Conservation (phyloP, 2,888 invertebrate species). For the Augochlorella aurata region DNA sequence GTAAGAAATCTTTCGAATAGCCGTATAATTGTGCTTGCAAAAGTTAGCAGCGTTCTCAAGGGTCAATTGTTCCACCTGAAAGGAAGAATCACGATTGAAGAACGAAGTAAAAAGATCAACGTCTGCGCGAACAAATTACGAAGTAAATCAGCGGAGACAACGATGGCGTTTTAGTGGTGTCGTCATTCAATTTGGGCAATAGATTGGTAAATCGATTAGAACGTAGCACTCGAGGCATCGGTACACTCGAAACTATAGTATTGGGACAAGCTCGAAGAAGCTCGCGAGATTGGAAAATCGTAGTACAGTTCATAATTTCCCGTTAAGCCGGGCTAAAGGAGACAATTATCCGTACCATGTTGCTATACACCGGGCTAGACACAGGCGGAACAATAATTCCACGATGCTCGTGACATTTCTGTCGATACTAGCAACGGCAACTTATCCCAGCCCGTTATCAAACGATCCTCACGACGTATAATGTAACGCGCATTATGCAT, state of each 20-base stretch:
- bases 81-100: no score
- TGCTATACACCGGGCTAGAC: conserved; percentile 1
- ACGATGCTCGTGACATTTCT: conserved; percentile 43
- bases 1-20: no score
- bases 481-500: conserved; percentile 40
- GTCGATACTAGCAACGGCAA: conserved; percentile 46
- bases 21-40: no score
- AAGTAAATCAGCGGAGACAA: no score
- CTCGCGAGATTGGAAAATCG: neutral
- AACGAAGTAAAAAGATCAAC: no score
- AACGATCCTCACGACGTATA: conserved; percentile 29
- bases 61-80: no score
- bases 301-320: neutral
- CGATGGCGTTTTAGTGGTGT: no score
- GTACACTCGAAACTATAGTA: neutral
- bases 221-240: neutral
- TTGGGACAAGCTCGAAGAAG: neutral
- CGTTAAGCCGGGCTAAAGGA: conserved; percentile 4
- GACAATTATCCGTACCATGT: conserved; percentile 18
- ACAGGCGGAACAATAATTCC: conserved; percentile 44
- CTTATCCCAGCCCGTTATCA: conserved; percentile 44
- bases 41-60: no score
- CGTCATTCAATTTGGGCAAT: neutral
- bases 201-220: neutral
- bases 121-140: no score